Conservation (phyloP, 2,113 vertebrate species). For the Microcebus murinus region DNA sequence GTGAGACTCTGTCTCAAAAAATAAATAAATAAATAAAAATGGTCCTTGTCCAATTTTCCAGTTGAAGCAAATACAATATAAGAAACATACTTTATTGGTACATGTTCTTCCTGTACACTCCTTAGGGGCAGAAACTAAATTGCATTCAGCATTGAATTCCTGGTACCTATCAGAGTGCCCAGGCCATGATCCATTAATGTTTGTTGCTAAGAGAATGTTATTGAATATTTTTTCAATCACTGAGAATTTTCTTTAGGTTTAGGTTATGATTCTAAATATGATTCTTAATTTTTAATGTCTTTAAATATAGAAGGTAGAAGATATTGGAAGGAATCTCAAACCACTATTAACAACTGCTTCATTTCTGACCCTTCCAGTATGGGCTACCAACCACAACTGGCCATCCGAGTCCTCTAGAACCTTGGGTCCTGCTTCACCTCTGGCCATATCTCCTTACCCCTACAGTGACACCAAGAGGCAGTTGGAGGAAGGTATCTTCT, state of each 20-base stretch:
- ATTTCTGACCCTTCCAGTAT: neutral
- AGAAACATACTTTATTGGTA: neutral
- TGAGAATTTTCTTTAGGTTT: slow-evolving; percentile 7
- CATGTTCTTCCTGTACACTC: neutral
- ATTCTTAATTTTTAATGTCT: neutral
- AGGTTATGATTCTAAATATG: neutral
- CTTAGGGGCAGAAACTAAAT: neutral
- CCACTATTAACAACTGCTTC: neutral
- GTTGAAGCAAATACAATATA: neutral
- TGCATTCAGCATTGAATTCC: neutral
- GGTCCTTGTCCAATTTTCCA: neutral
- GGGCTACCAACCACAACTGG: neutral
- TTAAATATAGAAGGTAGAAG: neutral
- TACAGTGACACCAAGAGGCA: neutral
- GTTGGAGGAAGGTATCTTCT: neutral
- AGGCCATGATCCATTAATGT: neutral
- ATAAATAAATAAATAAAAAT: too few relatives aligned
- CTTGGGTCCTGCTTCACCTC: neutral
- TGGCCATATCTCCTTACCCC: neutral
- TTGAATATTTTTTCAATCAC: neutral
- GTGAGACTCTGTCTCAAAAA: too few relatives aligned
- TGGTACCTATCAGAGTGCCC: neutral
- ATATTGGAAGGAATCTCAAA: neutral
- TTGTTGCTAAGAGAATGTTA: neutral
- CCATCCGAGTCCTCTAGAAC: neutral